Evolutionary conservation across 2,113 vertebrate genomes (phyloP).

Genomic region (Odocoileus virginianus): DNA sequence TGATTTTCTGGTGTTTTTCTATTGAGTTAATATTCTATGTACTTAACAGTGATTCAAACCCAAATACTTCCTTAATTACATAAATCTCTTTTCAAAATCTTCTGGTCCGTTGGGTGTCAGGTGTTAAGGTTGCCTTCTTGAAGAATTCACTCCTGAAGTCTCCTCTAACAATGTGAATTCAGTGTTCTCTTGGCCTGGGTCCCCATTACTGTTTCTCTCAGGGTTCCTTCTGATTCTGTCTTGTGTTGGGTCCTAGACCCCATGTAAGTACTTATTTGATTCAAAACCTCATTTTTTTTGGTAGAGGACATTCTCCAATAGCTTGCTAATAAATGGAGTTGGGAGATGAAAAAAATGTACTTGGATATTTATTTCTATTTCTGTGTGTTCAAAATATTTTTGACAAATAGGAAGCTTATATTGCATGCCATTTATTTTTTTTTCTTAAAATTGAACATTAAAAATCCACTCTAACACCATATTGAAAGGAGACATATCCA

Average conservation of each 20-base stretch:
- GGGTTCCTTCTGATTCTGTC: neutral
- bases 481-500: neutral
- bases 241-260: neutral
- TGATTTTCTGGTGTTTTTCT: neutral
- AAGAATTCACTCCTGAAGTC: neutral
- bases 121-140: neutral
- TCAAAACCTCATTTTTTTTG: neutral
- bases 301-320: neutral
- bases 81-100: neutral
- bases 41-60: neutral
- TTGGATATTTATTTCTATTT: neutral
- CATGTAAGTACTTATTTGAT: neutral
- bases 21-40: neutral
- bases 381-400: neutral
- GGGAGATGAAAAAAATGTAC: neutral
- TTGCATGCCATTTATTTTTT: neutral
- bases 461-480: neutral
- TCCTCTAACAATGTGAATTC: neutral
- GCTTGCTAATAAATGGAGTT: neutral
- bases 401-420: neutral
- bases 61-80: neutral
- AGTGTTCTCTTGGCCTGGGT: neutral
- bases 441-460: neutral
- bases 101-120: neutral
- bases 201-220: neutral